Conservation (phyloP, 2,797 vertebrate genomes). For the Lepilemur ruficaudatus region DNA sequence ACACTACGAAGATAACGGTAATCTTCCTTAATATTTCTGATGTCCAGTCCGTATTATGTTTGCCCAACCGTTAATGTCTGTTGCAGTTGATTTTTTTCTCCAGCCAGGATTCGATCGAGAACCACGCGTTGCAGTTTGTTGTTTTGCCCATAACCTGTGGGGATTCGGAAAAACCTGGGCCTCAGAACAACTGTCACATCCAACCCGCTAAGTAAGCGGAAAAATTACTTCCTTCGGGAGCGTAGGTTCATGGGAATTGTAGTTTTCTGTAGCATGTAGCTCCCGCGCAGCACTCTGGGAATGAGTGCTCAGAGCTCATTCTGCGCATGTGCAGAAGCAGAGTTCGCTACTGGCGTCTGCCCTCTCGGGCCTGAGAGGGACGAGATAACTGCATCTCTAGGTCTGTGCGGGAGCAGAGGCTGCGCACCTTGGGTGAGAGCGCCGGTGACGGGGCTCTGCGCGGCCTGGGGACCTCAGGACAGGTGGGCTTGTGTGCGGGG, state of each 20-base stretch:
- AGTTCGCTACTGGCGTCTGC: rapidly evolving
- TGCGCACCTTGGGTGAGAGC: neutral
- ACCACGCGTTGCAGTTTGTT: neutral
- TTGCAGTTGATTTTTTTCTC: neutral
- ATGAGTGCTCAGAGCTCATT: rapidly evolving
- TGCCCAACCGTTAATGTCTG: neutral
- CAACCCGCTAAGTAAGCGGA: neutral
- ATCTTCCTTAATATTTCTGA: neutral
- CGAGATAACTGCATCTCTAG: rapidly evolving
- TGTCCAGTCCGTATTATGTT: neutral
- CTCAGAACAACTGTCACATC: neutral
- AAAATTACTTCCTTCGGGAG: neutral
- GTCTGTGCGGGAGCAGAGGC: rapidly evolving
- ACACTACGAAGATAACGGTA: neutral
- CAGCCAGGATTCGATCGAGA: neutral
- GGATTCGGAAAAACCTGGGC: neutral
- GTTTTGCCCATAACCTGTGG: neutral
- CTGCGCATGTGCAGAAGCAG: neutral
- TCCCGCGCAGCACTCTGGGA: neutral
- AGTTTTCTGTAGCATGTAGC: neutral
- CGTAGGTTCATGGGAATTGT: neutral
- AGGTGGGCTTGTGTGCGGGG: neutral
- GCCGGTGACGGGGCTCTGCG: neutral
- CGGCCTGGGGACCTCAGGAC: too few relatives aligned
- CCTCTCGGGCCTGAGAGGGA: rapidly evolving